Evolutionary conservation across 2,797 vertebrate species (phyloP).

Genomic region (Bufotes viridis): DNA sequence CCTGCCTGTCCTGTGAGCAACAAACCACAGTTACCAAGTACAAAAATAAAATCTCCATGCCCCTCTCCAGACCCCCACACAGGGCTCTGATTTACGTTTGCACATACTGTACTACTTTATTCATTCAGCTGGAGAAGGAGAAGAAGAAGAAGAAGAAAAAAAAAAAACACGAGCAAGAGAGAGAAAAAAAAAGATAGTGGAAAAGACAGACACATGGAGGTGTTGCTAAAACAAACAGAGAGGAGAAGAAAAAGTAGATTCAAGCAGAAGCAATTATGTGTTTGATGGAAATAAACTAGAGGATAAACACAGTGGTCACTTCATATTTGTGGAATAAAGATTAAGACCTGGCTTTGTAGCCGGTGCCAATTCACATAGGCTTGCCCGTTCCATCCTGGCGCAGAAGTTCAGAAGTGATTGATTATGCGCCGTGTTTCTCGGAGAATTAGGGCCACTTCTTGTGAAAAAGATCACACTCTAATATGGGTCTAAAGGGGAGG

Average conservation of each 20-base stretch:
- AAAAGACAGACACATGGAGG: constrained; percentile 6
- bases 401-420: neutral
- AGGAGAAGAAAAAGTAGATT: neutral
- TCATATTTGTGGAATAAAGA: neutral
- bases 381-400: neutral
- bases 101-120: constrained; percentile 58
- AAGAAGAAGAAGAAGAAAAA: neutral
- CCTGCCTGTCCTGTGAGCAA: constrained; percentile 47
- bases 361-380: neutral
- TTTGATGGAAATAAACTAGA: constrained; percentile 28
- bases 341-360: neutral
- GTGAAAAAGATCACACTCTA: constrained; percentile 20
- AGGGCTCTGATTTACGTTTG: constrained; percentile 45
- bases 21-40: constrained; percentile 38
- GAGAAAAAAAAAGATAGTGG: constrained; percentile 43
- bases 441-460: neutral
- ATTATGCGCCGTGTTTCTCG: too few relatives aligned
- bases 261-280: constrained; percentile 18
- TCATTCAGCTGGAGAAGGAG: constrained; percentile 18
- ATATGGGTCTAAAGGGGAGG: neutral
- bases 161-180: constrained; percentile 9
- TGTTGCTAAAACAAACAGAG: neutral
- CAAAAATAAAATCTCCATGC: constrained; percentile 48
- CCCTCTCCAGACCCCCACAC: constrained; percentile 52
- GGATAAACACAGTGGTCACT: too few relatives aligned